These are phyloP conservation scores for Drosophila littoralis DNA, from an alignment of 1,140 invertebrate genomes.

Conservation along the genomic window DNA sequence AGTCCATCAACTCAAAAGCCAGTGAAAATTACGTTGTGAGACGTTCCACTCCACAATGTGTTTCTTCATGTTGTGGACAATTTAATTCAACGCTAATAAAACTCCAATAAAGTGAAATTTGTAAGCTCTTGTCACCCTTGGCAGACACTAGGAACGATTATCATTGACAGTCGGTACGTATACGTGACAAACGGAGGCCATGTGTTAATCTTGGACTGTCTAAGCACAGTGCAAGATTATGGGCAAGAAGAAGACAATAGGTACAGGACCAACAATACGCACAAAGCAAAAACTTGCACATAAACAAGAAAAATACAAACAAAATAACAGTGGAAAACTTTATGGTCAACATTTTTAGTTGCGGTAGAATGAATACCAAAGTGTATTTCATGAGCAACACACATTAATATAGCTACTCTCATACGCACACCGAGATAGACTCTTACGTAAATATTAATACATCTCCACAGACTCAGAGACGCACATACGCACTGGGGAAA, in stretches of 20 bases:
- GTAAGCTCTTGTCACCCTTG: slow-evolving; percentile 42
- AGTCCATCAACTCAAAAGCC: slow-evolving; percentile 65
- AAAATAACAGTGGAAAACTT: slow-evolving; percentile 50
- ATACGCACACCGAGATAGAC: background rate
- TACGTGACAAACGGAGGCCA: slow-evolving; percentile 58
- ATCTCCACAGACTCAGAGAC: background rate
- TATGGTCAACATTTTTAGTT: slow-evolving; percentile 81
- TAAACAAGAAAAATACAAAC: slow-evolving; percentile 63
- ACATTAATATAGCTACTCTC: slow-evolving; percentile 37
- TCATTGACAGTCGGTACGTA: slow-evolving; percentile 55
- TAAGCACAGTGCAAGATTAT: slow-evolving; percentile 27
- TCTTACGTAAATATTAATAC: background rate
- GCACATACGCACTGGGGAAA: slow-evolving; percentile 12
- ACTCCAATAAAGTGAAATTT: slow-evolving; percentile 68
- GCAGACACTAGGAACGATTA: slow-evolving; percentile 41
- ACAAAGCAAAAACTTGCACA: slow-evolving; percentile 58
- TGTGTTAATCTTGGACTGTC: slow-evolving; percentile 62
- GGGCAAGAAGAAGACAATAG: slow-evolving; percentile 29
- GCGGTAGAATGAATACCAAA: slow-evolving; percentile 79
- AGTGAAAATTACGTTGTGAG: slow-evolving; percentile 31
- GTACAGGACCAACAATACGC: slow-evolving; percentile 14
- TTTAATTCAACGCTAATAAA: slow-evolving; percentile 81
- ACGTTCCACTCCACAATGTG: slow-evolving; percentile 11
- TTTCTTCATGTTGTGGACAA: slow-evolving; percentile 64
- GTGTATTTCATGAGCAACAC: slow-evolving; percentile 76